Conservation (phyloP, 2,113 vertebrate species). For the Tenrec ecaudatus region DNA sequence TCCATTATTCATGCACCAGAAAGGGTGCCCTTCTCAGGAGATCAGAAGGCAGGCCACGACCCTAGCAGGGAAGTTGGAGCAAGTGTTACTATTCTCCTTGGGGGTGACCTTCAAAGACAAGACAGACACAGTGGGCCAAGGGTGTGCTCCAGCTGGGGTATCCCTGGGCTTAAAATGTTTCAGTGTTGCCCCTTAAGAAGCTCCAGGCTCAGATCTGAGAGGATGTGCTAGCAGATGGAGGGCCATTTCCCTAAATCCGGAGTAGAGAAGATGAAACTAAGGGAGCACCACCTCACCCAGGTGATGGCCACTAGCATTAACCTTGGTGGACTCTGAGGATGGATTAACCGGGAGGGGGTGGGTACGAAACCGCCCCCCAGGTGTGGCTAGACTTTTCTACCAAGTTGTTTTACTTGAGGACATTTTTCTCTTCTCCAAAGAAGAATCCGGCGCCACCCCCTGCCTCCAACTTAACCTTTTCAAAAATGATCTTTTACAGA, state of each 20-base stretch:
- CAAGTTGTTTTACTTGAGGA: constrained; percentile 22
- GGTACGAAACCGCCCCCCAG: background rate
- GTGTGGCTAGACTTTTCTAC: background rate
- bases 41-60: background rate
- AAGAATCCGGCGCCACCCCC: too few species aligned
- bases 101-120: background rate
- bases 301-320: background rate
- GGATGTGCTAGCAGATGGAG: background rate
- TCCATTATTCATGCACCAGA: background rate
- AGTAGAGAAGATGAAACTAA: background rate
- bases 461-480: background rate
- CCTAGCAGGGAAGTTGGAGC: fast-evolving
- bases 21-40: background rate
- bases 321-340: background rate
- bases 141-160: background rate
- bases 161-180: background rate
- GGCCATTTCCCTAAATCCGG: background rate
- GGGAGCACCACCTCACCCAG: fast-evolving
- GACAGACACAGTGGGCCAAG: background rate
- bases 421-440: background rate
- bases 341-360: too few species aligned
- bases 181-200: background rate
- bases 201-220: background rate
- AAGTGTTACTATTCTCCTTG: background rate
- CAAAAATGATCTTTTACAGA: constrained; percentile 4